phyloP scores from a whole-genome alignment of 2,113 vertebrate species.

The Periophthalmodon schlosseri region DNA sequence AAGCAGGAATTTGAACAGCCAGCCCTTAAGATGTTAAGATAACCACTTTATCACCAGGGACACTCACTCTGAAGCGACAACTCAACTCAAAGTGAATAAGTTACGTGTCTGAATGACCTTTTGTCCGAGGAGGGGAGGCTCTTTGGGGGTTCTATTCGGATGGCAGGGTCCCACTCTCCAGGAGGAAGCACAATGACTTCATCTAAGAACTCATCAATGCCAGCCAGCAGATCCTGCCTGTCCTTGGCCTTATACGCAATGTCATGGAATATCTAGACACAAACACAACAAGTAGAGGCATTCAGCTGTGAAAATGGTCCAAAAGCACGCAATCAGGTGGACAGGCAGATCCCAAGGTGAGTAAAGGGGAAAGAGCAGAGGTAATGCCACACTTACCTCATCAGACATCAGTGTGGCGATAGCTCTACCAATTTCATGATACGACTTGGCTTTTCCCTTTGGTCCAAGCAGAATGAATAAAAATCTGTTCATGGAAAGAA shows the following conservation, averaged over 20 bases:
- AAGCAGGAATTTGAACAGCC: neutral
- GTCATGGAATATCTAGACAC: slow-evolving; percentile 93
- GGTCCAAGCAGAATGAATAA: slow-evolving; percentile 96
- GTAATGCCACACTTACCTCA: slow-evolving; percentile 80
- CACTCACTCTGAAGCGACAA: neutral
- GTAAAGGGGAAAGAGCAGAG: neutral
- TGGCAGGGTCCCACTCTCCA: slow-evolving; percentile 96
- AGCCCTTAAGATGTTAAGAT: neutral
- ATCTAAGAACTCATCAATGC: slow-evolving; percentile 97
- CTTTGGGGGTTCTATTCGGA: slow-evolving; percentile 98
- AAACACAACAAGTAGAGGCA: slow-evolving; percentile 20
- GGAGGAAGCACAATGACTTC: slow-evolving; percentile 98
- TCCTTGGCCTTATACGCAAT: slow-evolving; percentile 99
- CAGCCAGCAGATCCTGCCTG: slow-evolving; percentile 92
- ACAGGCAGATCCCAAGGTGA: slow-evolving; percentile 7
- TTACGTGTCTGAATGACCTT: slow-evolving; percentile 75
- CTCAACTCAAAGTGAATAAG: neutral
- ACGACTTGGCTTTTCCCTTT: slow-evolving; percentile 97
- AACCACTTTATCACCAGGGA: neutral
- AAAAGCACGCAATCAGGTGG: slow-evolving; percentile 17
- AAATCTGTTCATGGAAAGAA: slow-evolving; percentile 80
- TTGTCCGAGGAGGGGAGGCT: slow-evolving; percentile 94
- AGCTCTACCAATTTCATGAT: slow-evolving; percentile 96
- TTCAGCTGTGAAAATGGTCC: slow-evolving; percentile 24
- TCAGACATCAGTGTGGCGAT: slow-evolving; percentile 98